phyloP scores from a whole-genome alignment of 2,797 vertebrate genomes.

The Smutsia gigantea region DNA sequence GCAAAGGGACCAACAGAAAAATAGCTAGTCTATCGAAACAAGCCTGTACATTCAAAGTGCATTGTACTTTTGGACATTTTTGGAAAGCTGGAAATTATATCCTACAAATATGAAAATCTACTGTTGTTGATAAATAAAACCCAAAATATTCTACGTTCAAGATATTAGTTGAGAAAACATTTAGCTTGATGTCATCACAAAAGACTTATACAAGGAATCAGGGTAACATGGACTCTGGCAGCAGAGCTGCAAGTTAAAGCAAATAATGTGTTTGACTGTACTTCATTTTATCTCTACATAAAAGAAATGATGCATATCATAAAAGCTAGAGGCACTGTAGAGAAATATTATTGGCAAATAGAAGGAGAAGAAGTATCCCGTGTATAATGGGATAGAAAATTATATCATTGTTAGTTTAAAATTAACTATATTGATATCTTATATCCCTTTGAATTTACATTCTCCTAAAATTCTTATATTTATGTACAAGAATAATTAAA shows the following conservation, averaged over 20 bases:
- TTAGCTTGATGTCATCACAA: background rate
- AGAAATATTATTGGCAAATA: background rate
- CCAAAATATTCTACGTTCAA: background rate
- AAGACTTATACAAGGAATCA: background rate
- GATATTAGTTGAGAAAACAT: background rate
- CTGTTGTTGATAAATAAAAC: background rate
- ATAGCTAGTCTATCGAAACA: background rate
- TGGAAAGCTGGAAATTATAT: background rate
- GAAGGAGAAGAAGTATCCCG: background rate
- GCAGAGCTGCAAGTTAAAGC: background rate
- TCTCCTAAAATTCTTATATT: background rate
- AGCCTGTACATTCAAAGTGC: background rate
- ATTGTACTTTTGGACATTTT: background rate
- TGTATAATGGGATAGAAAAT: background rate
- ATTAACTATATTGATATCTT: background rate
- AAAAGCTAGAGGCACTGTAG: background rate
- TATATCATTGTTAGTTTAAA: background rate
- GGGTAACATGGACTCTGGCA: background rate
- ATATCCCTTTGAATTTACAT: background rate
- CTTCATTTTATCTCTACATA: background rate
- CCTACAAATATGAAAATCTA: background rate
- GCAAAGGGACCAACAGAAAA: background rate
- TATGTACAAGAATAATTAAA: background rate
- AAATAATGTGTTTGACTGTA: background rate
- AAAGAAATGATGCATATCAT: background rate